Base-by-base conservation (phyloP, 2,888 invertebrate genomes). In the Muscina levida region DNA sequence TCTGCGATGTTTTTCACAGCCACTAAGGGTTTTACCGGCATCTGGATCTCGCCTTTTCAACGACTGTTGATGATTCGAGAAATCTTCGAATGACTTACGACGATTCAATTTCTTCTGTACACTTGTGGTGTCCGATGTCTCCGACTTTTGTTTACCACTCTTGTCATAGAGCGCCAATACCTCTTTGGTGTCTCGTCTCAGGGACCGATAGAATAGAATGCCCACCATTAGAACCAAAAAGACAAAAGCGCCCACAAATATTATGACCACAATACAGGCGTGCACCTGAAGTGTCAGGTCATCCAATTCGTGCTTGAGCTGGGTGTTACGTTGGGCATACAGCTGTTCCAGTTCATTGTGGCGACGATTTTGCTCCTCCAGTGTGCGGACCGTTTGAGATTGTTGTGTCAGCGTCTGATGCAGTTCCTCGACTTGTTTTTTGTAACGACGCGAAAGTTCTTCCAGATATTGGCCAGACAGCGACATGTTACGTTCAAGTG, bases 361-460 rank as follows among this genome's bases (percentile, higher is more conserved):
- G 83, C 93, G 93, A 62, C 92, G 92, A 67, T 93, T 93, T 86
- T 96, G 95, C 83, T 95, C 95, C 76, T 92, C 93, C 91, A 95
- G 92, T 65, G 94, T 93, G 24, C 92, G 91, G 39, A 96, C 92
- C 0, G 96, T 95, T 85, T 95, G 95, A 84, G 96, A 95, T 85
- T 97, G 93, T 87, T 95, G 96, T 85, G 96, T 96, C 84, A 97
- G 93, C 2, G 95, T 93, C 84, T 94, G 93, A 89, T 97, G 97
- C 93, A 98, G 95, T 87, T 98, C 98, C 90, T 98, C 98, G 66
- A 98, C 97, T 91, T 98, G 98, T 85, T 96, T 97, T 89, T 97
- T 97, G 91, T 98, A 99, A 15, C 98, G 93, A 73, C 96, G 94
- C 90, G 98, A 98, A 84, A 99, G 91, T 89, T 99, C 98, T 90